Conservation (phyloP, 2,888 invertebrate species). For the Agrotis exclamationis region DNA sequence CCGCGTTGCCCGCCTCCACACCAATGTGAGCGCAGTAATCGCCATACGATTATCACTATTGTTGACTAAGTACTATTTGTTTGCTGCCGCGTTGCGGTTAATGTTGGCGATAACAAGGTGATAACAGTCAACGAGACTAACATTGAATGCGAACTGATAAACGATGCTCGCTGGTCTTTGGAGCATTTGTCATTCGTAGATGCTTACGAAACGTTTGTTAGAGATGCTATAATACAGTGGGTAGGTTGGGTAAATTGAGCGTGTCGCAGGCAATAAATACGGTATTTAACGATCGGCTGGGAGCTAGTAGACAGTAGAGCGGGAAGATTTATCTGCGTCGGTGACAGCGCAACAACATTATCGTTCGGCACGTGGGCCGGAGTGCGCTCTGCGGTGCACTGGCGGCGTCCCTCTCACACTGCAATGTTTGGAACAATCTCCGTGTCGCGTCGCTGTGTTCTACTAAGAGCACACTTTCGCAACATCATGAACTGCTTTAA, state of each 20-base stretch:
- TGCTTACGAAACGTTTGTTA: constrained; percentile 47
- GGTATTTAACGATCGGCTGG: constrained; percentile 73
- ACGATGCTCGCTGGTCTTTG: constrained; percentile 49
- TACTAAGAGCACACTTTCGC: constrained; percentile 68
- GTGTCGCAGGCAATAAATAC: constrained; percentile 67
- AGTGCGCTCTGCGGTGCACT: constrained; percentile 53
- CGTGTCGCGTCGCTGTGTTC: constrained; percentile 64
- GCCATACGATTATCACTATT: constrained; percentile 79
- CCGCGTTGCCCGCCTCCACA: constrained; percentile 75
- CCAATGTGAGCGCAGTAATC: constrained; percentile 73
- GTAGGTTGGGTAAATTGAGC: constrained; percentile 53
- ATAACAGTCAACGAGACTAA: constrained; percentile 67
- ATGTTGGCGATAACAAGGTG: constrained; percentile 71
- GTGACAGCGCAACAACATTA: constrained; percentile 79
- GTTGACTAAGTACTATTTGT: constrained; percentile 73
- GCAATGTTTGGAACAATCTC: constrained; percentile 69
- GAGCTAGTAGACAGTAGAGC: constrained; percentile 67
- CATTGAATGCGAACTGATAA: constrained; percentile 67
- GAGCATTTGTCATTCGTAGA: constrained; percentile 43
- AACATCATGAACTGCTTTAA: constrained; percentile 62
- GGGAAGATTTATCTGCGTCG: constrained; percentile 74
- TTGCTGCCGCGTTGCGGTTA: constrained; percentile 71
- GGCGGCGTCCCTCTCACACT: constrained; percentile 72
- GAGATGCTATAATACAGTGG: constrained; percentile 52
- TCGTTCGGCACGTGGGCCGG: constrained; percentile 75